Base-by-base conservation (phyloP, 2,888 invertebrate genomes). In the Thereva nobilitata region DNA sequence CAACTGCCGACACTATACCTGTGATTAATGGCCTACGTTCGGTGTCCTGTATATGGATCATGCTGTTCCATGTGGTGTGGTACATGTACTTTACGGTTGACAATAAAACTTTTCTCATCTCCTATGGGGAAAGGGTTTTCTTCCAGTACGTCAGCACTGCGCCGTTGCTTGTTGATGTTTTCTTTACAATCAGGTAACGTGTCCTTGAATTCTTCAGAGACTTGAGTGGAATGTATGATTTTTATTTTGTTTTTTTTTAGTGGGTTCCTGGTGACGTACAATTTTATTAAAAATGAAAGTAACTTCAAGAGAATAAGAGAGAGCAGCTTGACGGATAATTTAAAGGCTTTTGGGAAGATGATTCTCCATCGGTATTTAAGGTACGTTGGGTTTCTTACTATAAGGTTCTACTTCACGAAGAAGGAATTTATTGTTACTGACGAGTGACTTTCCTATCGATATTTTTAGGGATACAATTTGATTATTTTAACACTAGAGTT, bases 71-170 rank as follows among this genome's bases (percentile, higher is more conserved):
- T 70, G 77, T 81, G 23, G 72, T 77, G 38, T 81, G 81, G 81
- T 81, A 77, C 71, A 80, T 79, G 78, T 80, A 79, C 71, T 81
- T 78, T 7, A 78, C 80, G 0, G 78, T 80, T 1, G 76, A 79
- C 69, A 81, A 81, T 68, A 79, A 79, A 70, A 75, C 78, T 0
- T 78, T 79, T 44, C 68, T 81, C 34, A 74, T 81, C 12, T 76
- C 79, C 2, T 77, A 78, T 67, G 78, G 76, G 0, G 81, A 81
- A 67, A 75, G 77, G 69, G 69, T 76, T 0, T 77, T 78, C 68
- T 81, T 78, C 47, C 81, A 80, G 67, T 80, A 79, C 56, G 76
- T 81, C 1, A 78, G 80, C 35, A 80, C 81, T 8, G 79, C 80
- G 1, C 80, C 81, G 0, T 69, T 81, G 3, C 70, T 81, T 10